Conservation (phyloP, 2,113 vertebrate genomes). For the Lagopus leucura region DNA sequence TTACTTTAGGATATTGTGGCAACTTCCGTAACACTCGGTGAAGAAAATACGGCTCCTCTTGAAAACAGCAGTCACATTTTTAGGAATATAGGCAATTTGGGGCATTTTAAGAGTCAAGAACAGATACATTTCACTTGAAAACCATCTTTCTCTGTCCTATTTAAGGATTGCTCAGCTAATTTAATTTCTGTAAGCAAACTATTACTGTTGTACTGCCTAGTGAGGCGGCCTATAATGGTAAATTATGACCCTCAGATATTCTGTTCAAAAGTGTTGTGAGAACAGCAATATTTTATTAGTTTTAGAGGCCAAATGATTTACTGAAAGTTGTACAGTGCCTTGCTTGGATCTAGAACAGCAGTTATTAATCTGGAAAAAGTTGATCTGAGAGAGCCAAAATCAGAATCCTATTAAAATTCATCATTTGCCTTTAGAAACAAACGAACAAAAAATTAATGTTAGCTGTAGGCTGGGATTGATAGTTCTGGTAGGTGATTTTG, state of each 20-base stretch:
- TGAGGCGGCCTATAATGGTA: neutral
- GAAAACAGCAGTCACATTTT: neutral
- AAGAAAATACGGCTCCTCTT: neutral
- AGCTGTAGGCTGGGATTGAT: neutral
- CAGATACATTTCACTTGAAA: neutral
- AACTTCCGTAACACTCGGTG: neutral
- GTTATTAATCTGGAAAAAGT: neutral
- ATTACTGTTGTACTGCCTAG: neutral
- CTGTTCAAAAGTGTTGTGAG: neutral
- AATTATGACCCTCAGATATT: neutral
- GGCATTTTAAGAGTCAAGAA: neutral
- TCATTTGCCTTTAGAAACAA: neutral
- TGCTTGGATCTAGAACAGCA: neutral
- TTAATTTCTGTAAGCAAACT: neutral
- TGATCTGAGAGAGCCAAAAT: neutral
- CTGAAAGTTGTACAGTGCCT: neutral
- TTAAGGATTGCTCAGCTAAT: neutral
- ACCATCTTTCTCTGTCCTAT: neutral
- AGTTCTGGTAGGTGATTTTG: neutral
- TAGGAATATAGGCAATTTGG: neutral
- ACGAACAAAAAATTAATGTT: neutral
- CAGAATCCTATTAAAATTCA: neutral
- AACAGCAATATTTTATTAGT: neutral
- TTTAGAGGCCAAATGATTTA: neutral
- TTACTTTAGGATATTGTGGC: neutral